Base-by-base conservation (phyloP, 2,113 vertebrate species). In the Natator depressus region DNA sequence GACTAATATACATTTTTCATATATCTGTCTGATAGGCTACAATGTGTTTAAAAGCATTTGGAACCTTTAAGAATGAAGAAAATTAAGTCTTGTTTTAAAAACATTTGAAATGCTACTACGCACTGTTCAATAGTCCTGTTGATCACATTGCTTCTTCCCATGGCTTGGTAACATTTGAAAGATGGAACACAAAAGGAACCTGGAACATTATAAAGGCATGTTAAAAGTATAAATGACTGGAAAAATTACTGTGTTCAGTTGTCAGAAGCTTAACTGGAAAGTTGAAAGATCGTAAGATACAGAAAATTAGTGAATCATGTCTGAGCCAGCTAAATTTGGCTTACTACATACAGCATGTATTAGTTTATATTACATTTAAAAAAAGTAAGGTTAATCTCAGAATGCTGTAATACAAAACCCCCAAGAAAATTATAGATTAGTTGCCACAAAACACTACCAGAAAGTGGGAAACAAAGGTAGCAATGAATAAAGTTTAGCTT, bases 171-270 rank as follows among this genome's bases (percentile, higher is more conserved):
- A 93, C 20, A 96, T 93, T 97, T 97, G 97, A 97, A 98, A 97
- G 85, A 97, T 53, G 89, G 93, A 97, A 98, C 96, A 96, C 98
- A 96, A 97, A 97, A 98, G 94, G 96, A 95, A 98, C 98, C 98
- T 98, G 98, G 98, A 98, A 98, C 85, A 98, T 81, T 97, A 98
- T 86, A 98, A 97, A 98, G 93, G 65, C 51, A 80, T 13, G 96
- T 98, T 98, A 98, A 94, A 98, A 97, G 84, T 59, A 89, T 59
- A 96, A 80, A 95, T n/a, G 49, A 92, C 6, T 25, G 91, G 79
- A 88, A 82, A 82, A 93, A 84, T 1, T 94, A 57, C 3, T 91
- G 5, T 0, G 2, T 49, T 85, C 85, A 9, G 46, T 29, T 92
- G 62, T 85, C 29, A 94, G 87, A 88, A 96, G 93, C 47, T 92